Percentiles rank a stretch among this genome's conserved stretches.
These are phyloP conservation scores for Rhopilema esculentum DNA, from an alignment of 30 jellyfish, hydroid and myxozoan species.

Conservation along the genomic window DNA sequence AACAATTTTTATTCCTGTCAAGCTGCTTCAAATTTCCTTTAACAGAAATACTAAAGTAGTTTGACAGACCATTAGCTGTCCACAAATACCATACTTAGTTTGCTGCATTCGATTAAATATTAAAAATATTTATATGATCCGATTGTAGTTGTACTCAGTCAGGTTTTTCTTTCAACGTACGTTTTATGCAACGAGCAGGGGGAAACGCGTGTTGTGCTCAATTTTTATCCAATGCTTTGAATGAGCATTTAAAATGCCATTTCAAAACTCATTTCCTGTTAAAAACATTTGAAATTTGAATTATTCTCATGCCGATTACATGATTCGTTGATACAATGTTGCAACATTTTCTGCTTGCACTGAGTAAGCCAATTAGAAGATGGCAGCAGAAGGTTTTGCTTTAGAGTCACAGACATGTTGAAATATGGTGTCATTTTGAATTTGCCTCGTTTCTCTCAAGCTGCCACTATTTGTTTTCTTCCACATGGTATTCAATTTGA, in stretches of 20 bases:
- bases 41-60: background rate
- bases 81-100: background rate
- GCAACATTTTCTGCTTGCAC: too few relatives aligned
- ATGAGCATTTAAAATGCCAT: background rate
- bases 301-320: background rate
- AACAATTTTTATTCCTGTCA: background rate
- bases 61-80: background rate
- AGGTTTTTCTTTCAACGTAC: background rate
- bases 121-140: background rate
- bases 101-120: slow-evolving; percentile 25
- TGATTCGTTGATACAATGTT: background rate
- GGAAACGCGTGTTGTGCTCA: background rate
- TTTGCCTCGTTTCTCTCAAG: too few relatives aligned
- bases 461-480: too few relatives aligned
- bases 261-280: background rate
- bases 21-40: background rate
- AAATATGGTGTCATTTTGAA: too few relatives aligned
- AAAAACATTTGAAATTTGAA: background rate
- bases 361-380: too few relatives aligned
- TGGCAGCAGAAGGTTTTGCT: too few relatives aligned
- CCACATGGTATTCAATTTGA: too few relatives aligned
- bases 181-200: background rate
- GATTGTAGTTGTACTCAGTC: background rate
- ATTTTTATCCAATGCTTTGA: background rate
- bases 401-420: too few relatives aligned